These are phyloP conservation scores for Zygogramma bicolorata DNA, from an alignment of 2,888 invertebrate genomes.

Conservation along the genomic window DNA sequence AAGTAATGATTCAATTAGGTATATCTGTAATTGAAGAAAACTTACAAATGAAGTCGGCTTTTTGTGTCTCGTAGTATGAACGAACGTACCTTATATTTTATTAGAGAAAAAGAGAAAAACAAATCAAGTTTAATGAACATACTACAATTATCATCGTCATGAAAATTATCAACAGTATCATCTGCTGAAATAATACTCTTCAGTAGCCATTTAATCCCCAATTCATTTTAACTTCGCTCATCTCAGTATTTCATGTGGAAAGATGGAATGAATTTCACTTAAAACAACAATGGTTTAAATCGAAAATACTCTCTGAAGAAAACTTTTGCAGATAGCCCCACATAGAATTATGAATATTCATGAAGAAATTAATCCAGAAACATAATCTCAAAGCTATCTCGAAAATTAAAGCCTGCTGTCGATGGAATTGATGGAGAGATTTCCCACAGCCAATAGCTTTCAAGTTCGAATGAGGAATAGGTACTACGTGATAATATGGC, in stretches of 20 bases:
- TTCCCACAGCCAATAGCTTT: background rate
- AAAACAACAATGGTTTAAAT: conserved; percentile 17
- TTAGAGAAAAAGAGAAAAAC: no score
- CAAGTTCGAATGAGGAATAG: background rate
- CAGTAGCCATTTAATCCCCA: background rate
- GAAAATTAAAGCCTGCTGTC: background rate
- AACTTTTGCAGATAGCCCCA: conserved; percentile 1
- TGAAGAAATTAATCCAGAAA: conserved; percentile 1
- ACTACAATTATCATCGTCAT: background rate
- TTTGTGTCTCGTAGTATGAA: no score
- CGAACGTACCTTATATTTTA: no score
- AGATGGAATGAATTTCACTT: conserved; percentile 19
- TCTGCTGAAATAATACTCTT: background rate
- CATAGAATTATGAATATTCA: conserved; percentile 14
- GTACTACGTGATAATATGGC: background rate
- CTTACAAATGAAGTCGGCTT: no score
- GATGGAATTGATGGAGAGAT: background rate
- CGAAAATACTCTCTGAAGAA: conserved; percentile 1
- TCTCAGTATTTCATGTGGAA: conserved; percentile 10
- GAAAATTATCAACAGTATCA: background rate
- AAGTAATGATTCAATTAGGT: no score
- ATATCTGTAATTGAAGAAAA: no score
- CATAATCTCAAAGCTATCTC: conserved; percentile 10
- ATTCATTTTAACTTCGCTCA: conserved; percentile 16
- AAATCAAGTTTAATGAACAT: no score